Evolutionary conservation across 2,888 invertebrate species (phyloP), one percentile per base, ranked within the genome.

Genomic region (Pteria penguin): DNA sequence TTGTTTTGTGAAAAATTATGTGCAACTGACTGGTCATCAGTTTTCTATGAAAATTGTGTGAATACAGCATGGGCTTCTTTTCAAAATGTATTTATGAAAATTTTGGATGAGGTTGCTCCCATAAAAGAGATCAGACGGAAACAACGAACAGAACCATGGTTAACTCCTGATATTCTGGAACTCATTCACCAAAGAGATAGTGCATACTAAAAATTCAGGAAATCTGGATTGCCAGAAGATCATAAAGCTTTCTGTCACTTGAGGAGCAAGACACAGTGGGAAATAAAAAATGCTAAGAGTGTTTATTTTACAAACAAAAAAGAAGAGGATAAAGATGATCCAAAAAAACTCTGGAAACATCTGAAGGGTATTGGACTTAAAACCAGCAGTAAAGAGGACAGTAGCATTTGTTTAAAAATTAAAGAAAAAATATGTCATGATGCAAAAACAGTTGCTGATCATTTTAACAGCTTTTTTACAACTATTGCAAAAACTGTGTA

Each of bases 121-220:
- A 18, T 54, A 5, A 66, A 54, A 66, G 66, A 66, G 14, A 29
- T 54, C 24, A n/a, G 54, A 22, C 0, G 45, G 4, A 66, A 54
- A n/a, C 66, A 54, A 36, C n/a, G 26, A 45, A 65, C 65, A 2
- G 54, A 66, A 54, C 66, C 66, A 52, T 66, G 54, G 66, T 52
- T 66, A 3, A 45, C 66, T 4, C 5, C 54, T 1, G 29, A 66
- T 4, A 66, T 66, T 29, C 29, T 66, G 5, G 54, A 66, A 1
- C 14, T 18, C 5, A 66, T 54, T 18, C n/a, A 29, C 4, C 2
- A 4, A 2, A 66, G 66, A 54, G 54, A 66, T 26, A 65, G 36
- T n/a, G 4, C 26, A 18, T 14, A 22, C 29, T 1, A 54, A 1
- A 65, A 33, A 4, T 45, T 45, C 45, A 5, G 36, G 27, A 65